Evolutionary conservation across 1,140 invertebrate species (phyloP).

Genomic region (Drosophila murphyi): DNA sequence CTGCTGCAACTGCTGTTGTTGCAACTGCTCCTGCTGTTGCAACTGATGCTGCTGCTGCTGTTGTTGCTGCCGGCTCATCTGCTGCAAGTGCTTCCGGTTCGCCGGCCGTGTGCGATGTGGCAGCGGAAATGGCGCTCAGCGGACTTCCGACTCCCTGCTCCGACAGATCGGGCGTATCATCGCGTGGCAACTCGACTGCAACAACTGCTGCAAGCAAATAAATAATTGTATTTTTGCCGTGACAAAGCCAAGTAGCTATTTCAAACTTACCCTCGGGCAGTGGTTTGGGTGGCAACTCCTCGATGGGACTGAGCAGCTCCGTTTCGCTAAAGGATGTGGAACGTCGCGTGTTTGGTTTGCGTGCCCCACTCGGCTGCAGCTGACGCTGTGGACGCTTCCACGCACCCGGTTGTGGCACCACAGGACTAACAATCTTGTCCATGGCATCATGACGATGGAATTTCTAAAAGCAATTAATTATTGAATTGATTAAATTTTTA

Average conservation of each 20-base stretch:
- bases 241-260: neutral
- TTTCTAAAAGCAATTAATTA: constrained; percentile 66
- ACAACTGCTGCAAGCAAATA: neutral
- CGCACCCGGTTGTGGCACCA: constrained; percentile 94
- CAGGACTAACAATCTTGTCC: constrained; percentile 96
- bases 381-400: constrained; percentile 87
- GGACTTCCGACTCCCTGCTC: constrained; percentile 70
- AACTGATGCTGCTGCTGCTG: constrained; percentile 1
- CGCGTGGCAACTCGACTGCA: constrained; percentile 62
- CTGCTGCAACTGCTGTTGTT: neutral
- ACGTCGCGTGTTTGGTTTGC: constrained; percentile 72
- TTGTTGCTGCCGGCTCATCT: constrained; percentile 20
- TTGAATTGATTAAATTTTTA: too few species aligned
- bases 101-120: constrained; percentile 72
- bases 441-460: constrained; percentile 89
- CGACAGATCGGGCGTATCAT: constrained; percentile 74
- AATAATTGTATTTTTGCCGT: neutral
- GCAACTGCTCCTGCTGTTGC: neutral
- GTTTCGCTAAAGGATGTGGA: constrained; percentile 81
- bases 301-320: constrained; percentile 72
- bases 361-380: constrained; percentile 68
- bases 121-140: constrained; percentile 72
- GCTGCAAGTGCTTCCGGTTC: constrained; percentile 59
- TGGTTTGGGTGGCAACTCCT: constrained; percentile 58
- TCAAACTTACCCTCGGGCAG: constrained; percentile 61